A percentile compares a stretch with the other conserved stretches of the same genome.
These are phyloP conservation scores for Lomographa bimaculata DNA, from an alignment of 2,888 invertebrate species.

Conservation along the genomic window DNA sequence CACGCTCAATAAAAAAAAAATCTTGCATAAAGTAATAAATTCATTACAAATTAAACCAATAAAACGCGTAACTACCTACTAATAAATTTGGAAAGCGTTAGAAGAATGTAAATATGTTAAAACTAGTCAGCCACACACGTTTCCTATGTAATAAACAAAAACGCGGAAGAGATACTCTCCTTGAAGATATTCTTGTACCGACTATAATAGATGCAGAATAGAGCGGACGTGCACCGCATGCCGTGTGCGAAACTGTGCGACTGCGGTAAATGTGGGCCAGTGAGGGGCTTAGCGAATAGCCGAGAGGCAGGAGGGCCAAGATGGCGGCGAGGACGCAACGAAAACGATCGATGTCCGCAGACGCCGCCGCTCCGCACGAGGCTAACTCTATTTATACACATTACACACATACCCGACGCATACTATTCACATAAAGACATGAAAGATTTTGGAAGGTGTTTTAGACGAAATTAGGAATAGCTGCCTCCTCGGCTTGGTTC, in stretches of 20 bases:
- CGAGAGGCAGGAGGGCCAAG: slow-evolving; percentile 80
- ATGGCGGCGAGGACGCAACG: slow-evolving; percentile 82
- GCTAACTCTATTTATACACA: slow-evolving; percentile 76
- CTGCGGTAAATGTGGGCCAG: slow-evolving; percentile 80
- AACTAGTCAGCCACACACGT: slow-evolving; percentile 9
- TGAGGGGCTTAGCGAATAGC: slow-evolving; percentile 70
- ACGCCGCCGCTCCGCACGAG: slow-evolving; percentile 65
- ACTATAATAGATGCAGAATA: slow-evolving; percentile 27
- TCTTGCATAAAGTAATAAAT: no score
- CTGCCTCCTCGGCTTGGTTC: background rate
- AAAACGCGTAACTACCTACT: no score
- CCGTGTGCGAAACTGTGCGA: slow-evolving; percentile 71
- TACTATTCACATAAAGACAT: slow-evolving; percentile 65
- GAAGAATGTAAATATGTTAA: no score
- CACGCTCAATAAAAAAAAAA: no score
- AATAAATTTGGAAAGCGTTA: slow-evolving; percentile 10
- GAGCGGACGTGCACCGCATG: slow-evolving; percentile 41
- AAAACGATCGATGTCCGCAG: slow-evolving; percentile 81
- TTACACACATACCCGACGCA: slow-evolving; percentile 46
- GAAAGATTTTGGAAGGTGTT: slow-evolving; percentile 40
- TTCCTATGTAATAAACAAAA: slow-evolving; percentile 31
- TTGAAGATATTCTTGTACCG: slow-evolving; percentile 49
- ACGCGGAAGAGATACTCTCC: slow-evolving; percentile 41
- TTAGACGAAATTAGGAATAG: slow-evolving; percentile 15
- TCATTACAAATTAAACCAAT: no score